Evolutionary conservation across 2,113 vertebrate species (phyloP).

Genomic region (Saccopteryx bilineata): DNA sequence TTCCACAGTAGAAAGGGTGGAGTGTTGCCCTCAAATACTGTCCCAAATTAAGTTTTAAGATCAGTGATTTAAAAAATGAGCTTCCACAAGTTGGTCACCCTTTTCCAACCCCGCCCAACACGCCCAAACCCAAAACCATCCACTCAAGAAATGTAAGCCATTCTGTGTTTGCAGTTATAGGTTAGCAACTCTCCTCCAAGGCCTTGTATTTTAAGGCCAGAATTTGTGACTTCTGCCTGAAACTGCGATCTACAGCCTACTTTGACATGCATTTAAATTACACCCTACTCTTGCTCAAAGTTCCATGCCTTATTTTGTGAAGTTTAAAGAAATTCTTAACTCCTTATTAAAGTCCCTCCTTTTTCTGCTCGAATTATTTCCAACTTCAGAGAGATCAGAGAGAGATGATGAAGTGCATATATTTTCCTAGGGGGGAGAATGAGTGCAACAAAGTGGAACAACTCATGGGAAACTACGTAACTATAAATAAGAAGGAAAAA

Average conservation of each 20-base stretch:
- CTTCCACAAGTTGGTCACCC: not conserved
- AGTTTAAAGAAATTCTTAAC: conserved; percentile 62
- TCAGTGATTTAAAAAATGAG: conserved; percentile 29
- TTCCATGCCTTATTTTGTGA: conserved; percentile 28
- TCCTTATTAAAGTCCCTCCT: conserved; percentile 64
- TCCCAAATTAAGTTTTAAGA: conserved; percentile 55
- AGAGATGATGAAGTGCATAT: conserved; percentile 14
- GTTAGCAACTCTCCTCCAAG: conserved; percentile 42
- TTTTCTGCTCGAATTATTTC: conserved; percentile 27
- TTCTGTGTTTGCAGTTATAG: conserved; percentile 32
- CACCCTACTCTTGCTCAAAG: conserved; percentile 39
- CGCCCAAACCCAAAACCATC: not conserved
- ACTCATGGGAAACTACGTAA: conserved; percentile 54
- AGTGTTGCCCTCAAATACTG: not conserved
- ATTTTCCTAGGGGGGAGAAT: conserved; percentile 37
- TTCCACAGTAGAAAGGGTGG: not conserved
- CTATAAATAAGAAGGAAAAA: conserved; percentile 56
- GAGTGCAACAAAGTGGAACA: conserved; percentile 61
- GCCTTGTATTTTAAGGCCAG: conserved; percentile 42
- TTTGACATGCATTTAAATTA: conserved; percentile 62
- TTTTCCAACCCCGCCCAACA: not conserved
- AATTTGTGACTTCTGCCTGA: conserved; percentile 30
- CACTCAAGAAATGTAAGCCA: conserved; percentile 34
- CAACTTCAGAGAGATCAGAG: conserved; percentile 46
- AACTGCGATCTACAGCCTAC: conserved; percentile 52